Evolutionary conservation across 1,140 invertebrate species (phyloP), one percentile per base, ranked within the genome.

Genomic region (Papilio aristodemus): DNA sequence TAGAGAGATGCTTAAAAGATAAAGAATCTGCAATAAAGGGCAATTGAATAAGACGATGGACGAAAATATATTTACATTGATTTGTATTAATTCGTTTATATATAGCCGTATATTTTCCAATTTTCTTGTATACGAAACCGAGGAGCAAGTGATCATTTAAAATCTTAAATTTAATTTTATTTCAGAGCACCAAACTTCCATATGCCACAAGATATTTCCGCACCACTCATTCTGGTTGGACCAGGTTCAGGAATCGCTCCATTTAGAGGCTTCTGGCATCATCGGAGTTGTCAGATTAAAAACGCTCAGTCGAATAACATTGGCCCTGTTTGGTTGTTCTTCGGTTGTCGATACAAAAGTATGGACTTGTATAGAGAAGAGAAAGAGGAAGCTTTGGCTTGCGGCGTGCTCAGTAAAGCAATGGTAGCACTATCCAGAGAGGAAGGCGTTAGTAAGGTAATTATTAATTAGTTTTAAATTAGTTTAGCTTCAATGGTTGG

Each of bases 221-320:
- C 94, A 25, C 98, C 99, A 0, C 94, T 99, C 9, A 95, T 99
- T 69, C 93, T 99, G 84, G 96, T 99, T 43, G 98, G 98, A 25
- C 98, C 98, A 10, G 98, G 94, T 39, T 99, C 98, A 0, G 97
- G 97, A 22, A 96, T 98, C 9, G 97, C 97, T 0, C 97, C 97
- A 0, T 98, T 98, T 85, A 93, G 97, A 85, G 95, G 95, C n/a
- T 98, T 98, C 79, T 98, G 97, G 97, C 95, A 98, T 82, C 96
- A 98, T 77, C 93, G 91, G 69, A 79, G 83, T 70, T 75, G 82
- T 69, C 80, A 87, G 41, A 79, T 84, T 54, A 80, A 63, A 41
- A 77, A 19, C 37, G 66, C 68, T 3, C 71, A 76, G 14, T 70
- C 69, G 6, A 67, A 75, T 7, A 81, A 80, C 37, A 22, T 75